Percentiles rank a stretch among this genome's conserved stretches.
These are phyloP conservation scores for Phalloptychus januarius DNA, from an alignment of 2,797 vertebrate genomes.

Conservation along the genomic window DNA sequence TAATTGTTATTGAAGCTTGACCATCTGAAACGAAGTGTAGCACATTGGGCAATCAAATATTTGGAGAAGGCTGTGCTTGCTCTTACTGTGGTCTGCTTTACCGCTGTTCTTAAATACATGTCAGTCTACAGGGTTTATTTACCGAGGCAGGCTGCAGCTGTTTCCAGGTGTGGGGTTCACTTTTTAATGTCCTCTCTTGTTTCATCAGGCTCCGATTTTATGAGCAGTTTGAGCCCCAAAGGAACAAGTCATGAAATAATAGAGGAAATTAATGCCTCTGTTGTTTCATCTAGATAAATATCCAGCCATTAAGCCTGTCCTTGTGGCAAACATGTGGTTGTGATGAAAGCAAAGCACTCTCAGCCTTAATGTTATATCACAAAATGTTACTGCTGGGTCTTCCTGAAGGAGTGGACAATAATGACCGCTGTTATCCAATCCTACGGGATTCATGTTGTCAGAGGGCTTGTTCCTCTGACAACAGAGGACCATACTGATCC, in stretches of 20 bases:
- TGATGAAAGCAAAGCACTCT: conserved; percentile 37
- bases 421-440: conserved; percentile 59
- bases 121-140: conserved; percentile 40
- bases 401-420: conserved; percentile 40
- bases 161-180: conserved; percentile 68
- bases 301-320: conserved; percentile 26
- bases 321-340: conserved; percentile 18
- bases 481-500: too few relatives aligned
- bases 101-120: conserved; percentile 17
- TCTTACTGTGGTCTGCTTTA: conserved; percentile 10
- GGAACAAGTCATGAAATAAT: conserved; percentile 37
- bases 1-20: conserved; percentile 41
- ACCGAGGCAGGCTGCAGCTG: conserved; percentile 53
- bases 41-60: conserved; percentile 51
- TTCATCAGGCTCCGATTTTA: conserved; percentile 41
- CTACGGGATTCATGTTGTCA: conserved; percentile 44
- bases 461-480: conserved; percentile 44
- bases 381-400: conserved; percentile 52
- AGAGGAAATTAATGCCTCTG: conserved; percentile 39
- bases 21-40: conserved; percentile 53
- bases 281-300: conserved; percentile 38
- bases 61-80: conserved; percentile 24
- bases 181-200: conserved; percentile 62
- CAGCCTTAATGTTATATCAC: conserved; percentile 31
- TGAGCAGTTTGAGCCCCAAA: conserved; percentile 42